These are phyloP conservation scores for Dinocampus coccinellae DNA, from an alignment of 2,888 invertebrate genomes.

Conservation along the genomic window DNA sequence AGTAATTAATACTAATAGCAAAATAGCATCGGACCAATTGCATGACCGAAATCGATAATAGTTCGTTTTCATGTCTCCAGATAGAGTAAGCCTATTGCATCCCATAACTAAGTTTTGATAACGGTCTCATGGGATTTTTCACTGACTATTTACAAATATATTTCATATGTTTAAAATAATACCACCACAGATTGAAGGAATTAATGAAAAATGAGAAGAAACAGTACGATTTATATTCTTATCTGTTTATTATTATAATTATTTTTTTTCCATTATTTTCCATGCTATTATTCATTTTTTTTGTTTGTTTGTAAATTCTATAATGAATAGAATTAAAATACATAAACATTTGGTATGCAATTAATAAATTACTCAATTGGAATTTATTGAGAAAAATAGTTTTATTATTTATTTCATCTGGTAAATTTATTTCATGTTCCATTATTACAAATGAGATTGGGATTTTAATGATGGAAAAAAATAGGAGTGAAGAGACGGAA, in stretches of 20 bases:
- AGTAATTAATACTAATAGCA: conserved; percentile 11
- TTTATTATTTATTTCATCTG: background rate
- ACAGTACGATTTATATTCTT: too few relatives aligned
- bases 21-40: conserved; percentile 28
- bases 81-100: background rate
- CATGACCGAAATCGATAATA: conserved; percentile 31
- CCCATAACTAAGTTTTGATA: background rate
- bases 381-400: background rate
- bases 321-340: too few relatives aligned
- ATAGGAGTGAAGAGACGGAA: too few relatives aligned
- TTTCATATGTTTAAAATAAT: too few relatives aligned
- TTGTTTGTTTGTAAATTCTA: too few relatives aligned
- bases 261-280: too few relatives aligned
- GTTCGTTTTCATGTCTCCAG: conserved; percentile 1
- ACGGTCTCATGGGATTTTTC: background rate
- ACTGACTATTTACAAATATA: background rate
- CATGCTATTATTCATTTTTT: too few relatives aligned
- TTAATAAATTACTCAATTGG: background rate
- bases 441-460: background rate
- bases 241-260: too few relatives aligned
- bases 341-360: background rate
- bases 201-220: too few relatives aligned
- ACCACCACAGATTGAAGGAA: too few relatives aligned
- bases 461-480: background rate
- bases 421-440: background rate